A percentile compares a stretch with the other conserved stretches of the same genome.
Conservation (phyloP, 2,797 vertebrate species). For the Pipistrellus kuhlii region DNA sequence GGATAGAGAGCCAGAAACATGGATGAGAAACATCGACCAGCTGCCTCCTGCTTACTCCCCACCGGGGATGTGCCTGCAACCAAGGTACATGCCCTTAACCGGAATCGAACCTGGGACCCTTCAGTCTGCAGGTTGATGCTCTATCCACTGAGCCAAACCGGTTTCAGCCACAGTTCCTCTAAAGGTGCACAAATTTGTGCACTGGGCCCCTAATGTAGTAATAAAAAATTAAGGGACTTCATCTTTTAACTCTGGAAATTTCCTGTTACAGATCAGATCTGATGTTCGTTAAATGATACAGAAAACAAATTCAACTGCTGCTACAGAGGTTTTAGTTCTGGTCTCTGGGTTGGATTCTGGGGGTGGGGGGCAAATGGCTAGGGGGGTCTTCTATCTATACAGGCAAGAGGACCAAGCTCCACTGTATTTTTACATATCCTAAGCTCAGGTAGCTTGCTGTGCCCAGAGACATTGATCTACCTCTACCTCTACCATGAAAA, state of each 20-base stretch:
- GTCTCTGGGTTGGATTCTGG: background rate
- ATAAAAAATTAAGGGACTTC: background rate
- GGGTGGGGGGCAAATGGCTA: background rate
- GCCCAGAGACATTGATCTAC: background rate
- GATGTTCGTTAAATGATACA: background rate
- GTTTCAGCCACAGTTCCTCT: too few species aligned
- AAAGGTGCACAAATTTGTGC: too few species aligned
- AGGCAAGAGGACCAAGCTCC: background rate
- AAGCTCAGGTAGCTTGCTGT: background rate
- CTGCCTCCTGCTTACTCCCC: too few species aligned
- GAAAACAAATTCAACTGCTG: background rate
- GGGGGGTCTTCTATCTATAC: background rate
- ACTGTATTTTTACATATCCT: background rate
- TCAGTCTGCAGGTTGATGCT: too few species aligned
- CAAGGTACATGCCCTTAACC: too few species aligned
- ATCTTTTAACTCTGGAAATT: background rate
- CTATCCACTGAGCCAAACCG: too few species aligned
- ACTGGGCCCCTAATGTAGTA: background rate
- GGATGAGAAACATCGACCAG: too few species aligned
- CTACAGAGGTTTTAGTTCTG: background rate
- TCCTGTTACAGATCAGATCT: background rate
- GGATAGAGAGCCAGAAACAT: too few species aligned
- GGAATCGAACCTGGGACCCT: too few species aligned
- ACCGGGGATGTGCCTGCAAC: too few species aligned
- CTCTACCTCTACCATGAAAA: background rate